These are phyloP conservation scores for Hyperoodon ampullatus DNA, from an alignment of 2,113 vertebrate species.

Conservation along the genomic window DNA sequence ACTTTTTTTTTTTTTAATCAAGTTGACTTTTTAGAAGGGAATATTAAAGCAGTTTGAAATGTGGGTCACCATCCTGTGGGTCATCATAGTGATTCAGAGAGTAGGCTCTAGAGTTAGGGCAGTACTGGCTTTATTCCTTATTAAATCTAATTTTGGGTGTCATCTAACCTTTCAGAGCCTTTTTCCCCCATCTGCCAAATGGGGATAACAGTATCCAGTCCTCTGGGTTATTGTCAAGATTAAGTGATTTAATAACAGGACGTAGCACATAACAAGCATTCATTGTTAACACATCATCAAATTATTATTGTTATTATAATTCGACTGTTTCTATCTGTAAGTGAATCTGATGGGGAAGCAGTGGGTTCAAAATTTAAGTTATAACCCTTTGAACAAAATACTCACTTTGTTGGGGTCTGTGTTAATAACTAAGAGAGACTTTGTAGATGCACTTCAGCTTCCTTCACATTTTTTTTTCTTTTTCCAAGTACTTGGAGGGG, in stretches of 20 bases:
- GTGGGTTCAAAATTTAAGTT: background rate
- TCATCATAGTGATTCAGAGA: background rate
- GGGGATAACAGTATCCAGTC: background rate
- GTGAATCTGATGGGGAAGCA: background rate
- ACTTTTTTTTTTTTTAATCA: background rate
- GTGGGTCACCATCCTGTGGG: background rate
- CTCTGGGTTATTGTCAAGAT: background rate
- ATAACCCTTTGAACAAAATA: background rate
- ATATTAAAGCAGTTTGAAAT: slow-evolving; percentile 8
- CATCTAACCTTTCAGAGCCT: background rate
- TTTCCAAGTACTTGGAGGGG: background rate
- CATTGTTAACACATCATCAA: background rate
- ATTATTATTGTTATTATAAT: background rate
- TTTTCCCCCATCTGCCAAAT: background rate
- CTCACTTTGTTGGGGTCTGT: background rate
- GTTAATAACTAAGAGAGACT: background rate
- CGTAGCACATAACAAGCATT: background rate
- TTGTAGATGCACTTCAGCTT: slow-evolving; percentile 12
- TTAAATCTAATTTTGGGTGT: background rate
- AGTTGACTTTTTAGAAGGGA: background rate
- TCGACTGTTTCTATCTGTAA: background rate
- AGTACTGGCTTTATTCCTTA: background rate
- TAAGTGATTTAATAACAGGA: background rate
- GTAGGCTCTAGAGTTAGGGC: background rate
- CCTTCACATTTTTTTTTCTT: background rate